Percentiles rank a stretch among this genome's conserved stretches.
These are phyloP conservation scores for Hanleya hanleyi DNA, from an alignment of 2,888 invertebrate genomes.

Conservation along the genomic window DNA sequence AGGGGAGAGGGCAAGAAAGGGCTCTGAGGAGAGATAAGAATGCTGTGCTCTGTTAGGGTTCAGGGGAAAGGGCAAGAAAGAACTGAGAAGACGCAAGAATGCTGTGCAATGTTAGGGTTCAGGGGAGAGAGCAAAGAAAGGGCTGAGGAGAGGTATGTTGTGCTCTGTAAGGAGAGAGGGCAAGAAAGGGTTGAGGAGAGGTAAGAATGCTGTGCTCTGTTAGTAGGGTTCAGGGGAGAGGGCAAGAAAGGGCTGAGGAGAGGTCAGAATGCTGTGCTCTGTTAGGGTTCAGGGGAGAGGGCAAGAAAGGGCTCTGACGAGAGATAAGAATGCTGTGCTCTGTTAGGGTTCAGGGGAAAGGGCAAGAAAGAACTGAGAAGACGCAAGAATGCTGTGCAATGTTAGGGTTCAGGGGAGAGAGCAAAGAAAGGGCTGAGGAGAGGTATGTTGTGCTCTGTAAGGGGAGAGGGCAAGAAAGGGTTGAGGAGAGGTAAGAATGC, in stretches of 20 bases:
- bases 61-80: not conserved
- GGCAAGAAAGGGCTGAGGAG: slow-evolving; percentile 61
- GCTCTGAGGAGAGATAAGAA: not conserved
- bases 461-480: not conserved
- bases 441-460: not conserved
- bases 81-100: not conserved
- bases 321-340: too few relatives aligned
- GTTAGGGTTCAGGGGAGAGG: not conserved
- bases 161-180: not conserved
- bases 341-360: too few relatives aligned
- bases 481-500: slow-evolving; percentile 3
- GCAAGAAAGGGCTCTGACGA: slow-evolving; percentile 15
- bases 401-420: not conserved
- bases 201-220: too few relatives aligned
- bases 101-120: too few relatives aligned
- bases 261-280: too few relatives aligned
- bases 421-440: not conserved
- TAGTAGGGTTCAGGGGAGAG: too few relatives aligned
- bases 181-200: slow-evolving; percentile 1
- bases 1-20: slow-evolving; percentile 1
- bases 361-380: not conserved
- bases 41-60: not conserved
- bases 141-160: slow-evolving; percentile 60
- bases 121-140: too few relatives aligned
- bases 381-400: slow-evolving; percentile 1